Base-by-base conservation (phyloP, 35 echinoderm and acorn worm species). In the Stichopus chloronotus region DNA sequence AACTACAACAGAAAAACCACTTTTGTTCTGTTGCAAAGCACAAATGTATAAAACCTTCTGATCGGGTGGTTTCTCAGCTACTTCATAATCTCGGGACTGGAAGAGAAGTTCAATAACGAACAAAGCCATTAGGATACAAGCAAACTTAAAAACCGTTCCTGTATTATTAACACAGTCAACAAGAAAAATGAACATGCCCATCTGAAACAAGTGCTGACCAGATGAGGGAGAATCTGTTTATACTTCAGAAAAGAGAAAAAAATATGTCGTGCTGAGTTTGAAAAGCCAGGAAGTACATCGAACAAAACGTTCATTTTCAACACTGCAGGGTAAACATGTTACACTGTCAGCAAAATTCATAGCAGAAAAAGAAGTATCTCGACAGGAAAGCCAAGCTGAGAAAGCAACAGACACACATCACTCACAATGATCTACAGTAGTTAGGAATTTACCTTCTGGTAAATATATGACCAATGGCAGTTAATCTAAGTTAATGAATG, bases 401-500 rank as follows among this genome's bases (percentile, higher is more conserved):
- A 43, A 43, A 74, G 69, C 69, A 20, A 74, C 12, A 7, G 30
- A n/a, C 13, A 74, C 69, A 74, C 69, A 74, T 74, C 69, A 74
- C 19, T 74, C 69, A 74, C 69, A 74, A 20, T 14, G 22, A 6
- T 74, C 11, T 17, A 74, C 22, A 74, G 30, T 43, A 43, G 69
- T 74, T 74, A 7, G 22, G 69, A 85, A 85, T 85, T 74, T 85
- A 85, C 82, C 82, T 85, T 56, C 52, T 85, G 82, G 55, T 85
- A 85, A 23, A 85, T 85, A 85, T 85, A 24, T 21, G 82, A 85
- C 82, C 82, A 85, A 85, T 58, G 82, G 24, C 55, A 56, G 82
- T 85, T 85, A 13, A 85, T 85, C 82, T 85, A 7, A n/a, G 82
- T 57, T 85, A 85, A 85, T 85, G 82, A 85, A 74, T 74, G 69